Base-by-base conservation (phyloP, 2,113 vertebrate species). In the Polypterus senegalus region DNA sequence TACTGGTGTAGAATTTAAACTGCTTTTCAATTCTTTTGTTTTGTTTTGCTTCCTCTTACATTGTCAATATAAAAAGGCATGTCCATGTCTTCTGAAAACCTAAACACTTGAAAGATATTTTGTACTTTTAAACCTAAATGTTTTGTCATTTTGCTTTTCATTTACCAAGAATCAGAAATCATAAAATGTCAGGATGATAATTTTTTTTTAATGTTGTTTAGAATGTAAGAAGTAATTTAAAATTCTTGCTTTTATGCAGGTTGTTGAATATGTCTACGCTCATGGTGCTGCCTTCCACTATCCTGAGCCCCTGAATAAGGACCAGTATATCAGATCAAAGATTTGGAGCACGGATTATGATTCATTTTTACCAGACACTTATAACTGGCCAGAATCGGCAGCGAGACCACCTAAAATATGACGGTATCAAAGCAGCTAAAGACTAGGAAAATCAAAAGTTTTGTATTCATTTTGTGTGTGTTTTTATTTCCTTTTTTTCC, bases 271-370 rank as follows among this genome's bases (percentile, higher is more conserved):
- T 63, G 76, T 98, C 11, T 98, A 97, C 5, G 80, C 88, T 55
- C 93, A 92, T 61, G 90, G 90, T 63, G 94, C 98, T 91, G 94
- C 96, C 0, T 98, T 98, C 76, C 88, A 86, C 48, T 96, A 97
- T 76, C 96, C 96, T 1, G 96, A 98, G 66, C 96, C 94, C 0
- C 4, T 79, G 51, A 89, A 97, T 77, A 98, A 98, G 79, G 76
- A 77, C 10, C 51, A 64, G 0, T 89, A 91, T 58, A 69, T 98
- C 9, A 81, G 83, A 4, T 82, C 91, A 2, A 91, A 86, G 63
- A 72, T 92, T 7, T 98, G 94, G 92, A 77, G 73, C 74, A 94
- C 86, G 2, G 66, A 88, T 5, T 98, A 98, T 0, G 92, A 97
- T 49, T 98, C 91, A 65, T 89, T 98, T 74, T 72, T 96, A 63